Conservation (phyloP, 1,140 invertebrate genomes). For the Drosophila mojavensis region DNA sequence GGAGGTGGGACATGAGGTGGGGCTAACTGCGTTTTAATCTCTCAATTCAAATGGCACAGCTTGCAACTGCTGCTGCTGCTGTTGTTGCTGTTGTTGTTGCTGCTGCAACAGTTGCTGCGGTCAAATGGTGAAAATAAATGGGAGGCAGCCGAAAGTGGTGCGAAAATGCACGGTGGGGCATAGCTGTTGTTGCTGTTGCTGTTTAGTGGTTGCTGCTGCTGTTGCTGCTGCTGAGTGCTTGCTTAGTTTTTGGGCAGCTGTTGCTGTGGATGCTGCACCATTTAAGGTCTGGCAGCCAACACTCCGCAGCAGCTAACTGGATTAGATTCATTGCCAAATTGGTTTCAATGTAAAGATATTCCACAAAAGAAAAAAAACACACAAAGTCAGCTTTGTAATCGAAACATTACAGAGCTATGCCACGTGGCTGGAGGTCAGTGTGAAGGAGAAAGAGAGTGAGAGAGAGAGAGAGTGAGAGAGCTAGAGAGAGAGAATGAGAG, state of each 20-base stretch:
- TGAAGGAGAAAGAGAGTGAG: neutral
- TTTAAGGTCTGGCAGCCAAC: conserved; percentile 26
- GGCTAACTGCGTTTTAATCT: conserved; percentile 65
- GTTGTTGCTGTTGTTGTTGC: conserved; percentile 12
- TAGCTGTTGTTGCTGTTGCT: neutral
- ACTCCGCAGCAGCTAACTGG: conserved; percentile 4
- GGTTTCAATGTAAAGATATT: conserved; percentile 4
- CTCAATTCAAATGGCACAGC: conserved; percentile 68
- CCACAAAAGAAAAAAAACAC: neutral
- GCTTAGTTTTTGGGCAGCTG: conserved; percentile 35
- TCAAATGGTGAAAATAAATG: conserved; percentile 50
- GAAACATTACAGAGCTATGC: conserved; percentile 18
- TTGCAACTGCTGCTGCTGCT: conserved; percentile 23
- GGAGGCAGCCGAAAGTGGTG: conserved; percentile 8
- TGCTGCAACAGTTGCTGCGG: conserved; percentile 36
- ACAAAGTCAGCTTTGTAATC: conserved; percentile 34
- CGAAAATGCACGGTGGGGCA: conserved; percentile 10
- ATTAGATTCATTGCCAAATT: conserved; percentile 25
- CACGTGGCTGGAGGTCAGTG: conserved; percentile 3
- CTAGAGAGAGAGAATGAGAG: neutral
- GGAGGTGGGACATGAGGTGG: neutral
- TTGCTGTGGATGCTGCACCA: conserved; percentile 13
- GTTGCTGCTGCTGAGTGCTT: conserved; percentile 20
- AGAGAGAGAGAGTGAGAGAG: neutral
- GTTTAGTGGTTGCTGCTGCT: neutral